A percentile compares a stretch with the other conserved stretches of the same genome.
phyloP scores from a whole-genome alignment of 2,113 vertebrate species.

The Anser brachyrhynchus region DNA sequence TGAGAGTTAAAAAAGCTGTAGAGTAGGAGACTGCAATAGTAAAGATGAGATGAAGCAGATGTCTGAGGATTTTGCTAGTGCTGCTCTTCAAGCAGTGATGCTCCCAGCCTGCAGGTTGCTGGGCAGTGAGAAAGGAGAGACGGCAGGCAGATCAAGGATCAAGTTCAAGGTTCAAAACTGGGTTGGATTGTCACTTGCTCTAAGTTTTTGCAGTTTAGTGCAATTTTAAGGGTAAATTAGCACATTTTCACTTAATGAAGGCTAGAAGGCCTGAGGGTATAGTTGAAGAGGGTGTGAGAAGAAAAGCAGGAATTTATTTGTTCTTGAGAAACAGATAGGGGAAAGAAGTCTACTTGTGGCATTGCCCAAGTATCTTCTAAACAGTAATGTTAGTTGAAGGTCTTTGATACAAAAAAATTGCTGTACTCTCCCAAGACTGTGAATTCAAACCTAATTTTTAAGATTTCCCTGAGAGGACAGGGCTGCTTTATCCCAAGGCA shows the following conservation, averaged over 20 bases:
- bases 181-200: background rate
- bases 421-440: background rate
- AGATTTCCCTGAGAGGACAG: background rate
- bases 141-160: background rate
- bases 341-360: background rate
- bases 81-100: background rate
- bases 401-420: background rate
- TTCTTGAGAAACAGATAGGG: background rate
- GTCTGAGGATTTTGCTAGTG: background rate
- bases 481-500: background rate
- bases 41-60: background rate
- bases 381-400: background rate
- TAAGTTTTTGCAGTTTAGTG: background rate
- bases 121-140: background rate
- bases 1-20: background rate
- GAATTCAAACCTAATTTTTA: background rate
- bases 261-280: background rate
- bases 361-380: background rate
- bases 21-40: background rate
- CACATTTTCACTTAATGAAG: background rate
- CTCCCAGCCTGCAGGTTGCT: background rate
- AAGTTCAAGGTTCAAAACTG: background rate
- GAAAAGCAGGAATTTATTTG: background rate
- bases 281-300: background rate
- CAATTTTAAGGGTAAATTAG: background rate